phyloP scores from a whole-genome alignment of 2,797 vertebrate species.

The Parotocinclus haroldoi region DNA sequence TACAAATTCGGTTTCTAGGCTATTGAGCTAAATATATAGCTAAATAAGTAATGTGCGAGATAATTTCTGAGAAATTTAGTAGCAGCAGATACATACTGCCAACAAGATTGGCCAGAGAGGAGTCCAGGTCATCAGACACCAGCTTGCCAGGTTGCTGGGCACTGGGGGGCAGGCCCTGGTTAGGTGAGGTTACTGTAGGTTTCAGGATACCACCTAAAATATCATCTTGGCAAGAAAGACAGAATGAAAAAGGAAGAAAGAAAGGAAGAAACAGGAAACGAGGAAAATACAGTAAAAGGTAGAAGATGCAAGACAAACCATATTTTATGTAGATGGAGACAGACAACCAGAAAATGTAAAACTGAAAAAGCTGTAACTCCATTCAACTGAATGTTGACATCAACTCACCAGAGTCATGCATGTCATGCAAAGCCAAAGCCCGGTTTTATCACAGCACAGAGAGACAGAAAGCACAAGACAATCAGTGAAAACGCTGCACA shows the following conservation, averaged over 20 bases:
- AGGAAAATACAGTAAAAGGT: background rate
- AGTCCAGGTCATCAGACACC: constrained; percentile 92
- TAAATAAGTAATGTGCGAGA: background rate
- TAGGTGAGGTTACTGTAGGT: constrained; percentile 88
- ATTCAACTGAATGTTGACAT: constrained; percentile 45
- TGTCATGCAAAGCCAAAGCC: constrained; percentile 72
- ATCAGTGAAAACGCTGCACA: background rate
- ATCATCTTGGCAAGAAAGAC: constrained; percentile 75
- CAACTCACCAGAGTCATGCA: constrained; percentile 77
- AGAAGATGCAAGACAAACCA: constrained; percentile 15
- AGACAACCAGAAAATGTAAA: constrained; percentile 25
- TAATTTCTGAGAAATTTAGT: background rate
- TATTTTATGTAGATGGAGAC: constrained; percentile 45
- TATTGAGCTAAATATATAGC: too few relatives aligned
- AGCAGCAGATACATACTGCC: constrained; percentile 81
- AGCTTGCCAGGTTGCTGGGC: constrained; percentile 81
- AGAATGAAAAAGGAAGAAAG: constrained; percentile 31
- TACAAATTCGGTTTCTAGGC: constrained; percentile 2
- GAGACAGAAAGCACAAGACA: constrained; percentile 35
- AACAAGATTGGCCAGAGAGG: constrained; percentile 92
- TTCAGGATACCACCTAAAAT: constrained; percentile 91
- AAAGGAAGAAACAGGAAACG: constrained; percentile 12
- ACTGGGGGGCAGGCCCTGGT: constrained; percentile 78
- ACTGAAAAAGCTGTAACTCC: constrained; percentile 7
- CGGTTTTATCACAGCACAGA: constrained; percentile 53